phyloP scores from a whole-genome alignment of 2,113 vertebrate genomes.

The Ciconia stormi region DNA sequence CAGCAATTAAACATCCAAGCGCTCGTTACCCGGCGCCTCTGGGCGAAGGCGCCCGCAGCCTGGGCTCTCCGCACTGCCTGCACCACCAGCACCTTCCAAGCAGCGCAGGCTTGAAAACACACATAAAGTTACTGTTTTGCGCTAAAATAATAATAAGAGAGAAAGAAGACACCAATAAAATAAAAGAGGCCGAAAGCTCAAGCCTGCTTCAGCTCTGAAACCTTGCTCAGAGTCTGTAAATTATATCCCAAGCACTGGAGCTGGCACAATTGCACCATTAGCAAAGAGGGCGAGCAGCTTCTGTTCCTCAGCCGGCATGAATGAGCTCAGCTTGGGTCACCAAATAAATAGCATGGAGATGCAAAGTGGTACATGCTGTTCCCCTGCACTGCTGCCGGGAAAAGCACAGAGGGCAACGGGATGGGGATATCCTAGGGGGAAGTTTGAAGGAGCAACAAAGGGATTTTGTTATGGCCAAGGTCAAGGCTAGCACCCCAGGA shows the following conservation, averaged over 20 bases:
- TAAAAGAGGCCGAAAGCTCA: background rate
- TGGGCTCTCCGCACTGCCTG: fast-evolving
- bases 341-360: background rate
- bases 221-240: background rate
- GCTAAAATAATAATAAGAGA: background rate
- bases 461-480: background rate
- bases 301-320: background rate
- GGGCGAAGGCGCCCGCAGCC: background rate
- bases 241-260: background rate
- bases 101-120: fast-evolving
- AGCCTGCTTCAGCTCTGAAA: background rate
- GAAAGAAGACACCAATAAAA: background rate
- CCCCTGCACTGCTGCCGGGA: background rate
- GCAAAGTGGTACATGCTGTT: background rate
- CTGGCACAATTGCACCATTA: fast-evolving
- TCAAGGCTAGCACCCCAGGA: background rate
- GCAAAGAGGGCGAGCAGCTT: background rate
- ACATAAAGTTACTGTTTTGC: background rate
- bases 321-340: background rate
- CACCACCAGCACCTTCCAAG: background rate
- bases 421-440: background rate
- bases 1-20: background rate
- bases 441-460: background rate
- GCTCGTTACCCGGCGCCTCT: fast-evolving
- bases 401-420: background rate